Evolutionary conservation across 1,140 invertebrate species (phyloP).

Genomic region (Melanaphis sacchari): DNA sequence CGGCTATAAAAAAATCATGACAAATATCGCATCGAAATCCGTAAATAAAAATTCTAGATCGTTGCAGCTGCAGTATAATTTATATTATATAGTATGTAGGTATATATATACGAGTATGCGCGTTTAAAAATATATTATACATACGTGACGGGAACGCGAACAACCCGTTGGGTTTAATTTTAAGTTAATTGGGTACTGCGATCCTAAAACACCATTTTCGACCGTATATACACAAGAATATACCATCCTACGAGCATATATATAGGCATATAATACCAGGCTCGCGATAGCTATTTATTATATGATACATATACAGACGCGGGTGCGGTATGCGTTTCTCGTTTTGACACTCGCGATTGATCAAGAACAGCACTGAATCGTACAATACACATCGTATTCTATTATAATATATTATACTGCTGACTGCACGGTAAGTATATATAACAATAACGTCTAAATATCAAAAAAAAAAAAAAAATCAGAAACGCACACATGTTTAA

Average conservation of each 20-base stretch:
- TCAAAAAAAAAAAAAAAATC: background rate
- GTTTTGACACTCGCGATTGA: background rate
- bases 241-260: background rate
- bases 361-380: background rate
- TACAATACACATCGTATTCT: background rate
- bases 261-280: too few species aligned
- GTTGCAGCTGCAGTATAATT: background rate
- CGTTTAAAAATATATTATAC: background rate
- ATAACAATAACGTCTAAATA: background rate
- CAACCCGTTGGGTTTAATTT: background rate
- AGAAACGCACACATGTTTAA: background rate
- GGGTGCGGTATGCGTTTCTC: background rate
- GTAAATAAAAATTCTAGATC: background rate
- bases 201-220: background rate
- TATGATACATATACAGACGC: background rate
- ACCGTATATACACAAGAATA: background rate
- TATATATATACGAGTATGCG: background rate
- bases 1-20: background rate
- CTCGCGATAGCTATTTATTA: too few species aligned
- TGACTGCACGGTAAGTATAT: background rate
- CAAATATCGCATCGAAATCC: background rate
- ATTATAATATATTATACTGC: background rate
- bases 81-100: too few species aligned
- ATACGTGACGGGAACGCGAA: background rate
- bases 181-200: background rate